A percentile compares a stretch with the other conserved stretches of the same genome.
phyloP scores from a whole-genome alignment of 2,888 invertebrate genomes.

The Xanthorhoe designata region DNA sequence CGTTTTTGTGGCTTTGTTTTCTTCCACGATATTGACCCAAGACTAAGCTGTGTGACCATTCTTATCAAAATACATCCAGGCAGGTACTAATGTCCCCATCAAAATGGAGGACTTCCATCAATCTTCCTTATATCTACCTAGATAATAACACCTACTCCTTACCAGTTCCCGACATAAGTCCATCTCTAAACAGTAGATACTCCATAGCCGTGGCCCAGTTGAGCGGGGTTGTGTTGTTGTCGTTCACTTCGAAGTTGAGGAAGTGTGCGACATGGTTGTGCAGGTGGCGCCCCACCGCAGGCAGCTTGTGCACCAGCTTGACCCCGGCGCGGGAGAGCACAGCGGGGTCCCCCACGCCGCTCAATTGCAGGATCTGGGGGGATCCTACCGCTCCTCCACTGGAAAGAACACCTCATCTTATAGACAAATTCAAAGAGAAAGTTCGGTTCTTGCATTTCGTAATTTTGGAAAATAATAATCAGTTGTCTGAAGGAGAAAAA shows the following conservation, averaged over 20 bases:
- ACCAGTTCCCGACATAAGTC: conserved; percentile 95
- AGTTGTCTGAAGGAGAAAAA: no score
- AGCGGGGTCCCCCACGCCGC: conserved; percentile 93
- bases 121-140: no score
- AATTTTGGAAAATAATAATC: no score
- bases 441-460: no score
- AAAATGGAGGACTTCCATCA: no score
- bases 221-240: conserved; percentile 93
- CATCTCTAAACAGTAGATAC: conserved; percentile 94
- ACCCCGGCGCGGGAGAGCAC: conserved; percentile 89
- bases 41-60: no score
- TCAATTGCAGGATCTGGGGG: conserved; percentile 95
- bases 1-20: no score
- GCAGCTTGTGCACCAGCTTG: conserved; percentile 89
- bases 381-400: conserved; percentile 95
- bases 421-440: not conserved
- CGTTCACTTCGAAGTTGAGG: conserved; percentile 92
- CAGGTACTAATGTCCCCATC: no score
- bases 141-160: conserved; percentile 27
- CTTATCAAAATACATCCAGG: no score
- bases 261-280: conserved; percentile 95
- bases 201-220: conserved; percentile 98
- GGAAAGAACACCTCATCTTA: conserved; percentile 21
- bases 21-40: no score
- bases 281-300: conserved; percentile 93